These are phyloP conservation scores for Hypomecis punctinalis DNA, from an alignment of 2,888 invertebrate species.

Conservation along the genomic window DNA sequence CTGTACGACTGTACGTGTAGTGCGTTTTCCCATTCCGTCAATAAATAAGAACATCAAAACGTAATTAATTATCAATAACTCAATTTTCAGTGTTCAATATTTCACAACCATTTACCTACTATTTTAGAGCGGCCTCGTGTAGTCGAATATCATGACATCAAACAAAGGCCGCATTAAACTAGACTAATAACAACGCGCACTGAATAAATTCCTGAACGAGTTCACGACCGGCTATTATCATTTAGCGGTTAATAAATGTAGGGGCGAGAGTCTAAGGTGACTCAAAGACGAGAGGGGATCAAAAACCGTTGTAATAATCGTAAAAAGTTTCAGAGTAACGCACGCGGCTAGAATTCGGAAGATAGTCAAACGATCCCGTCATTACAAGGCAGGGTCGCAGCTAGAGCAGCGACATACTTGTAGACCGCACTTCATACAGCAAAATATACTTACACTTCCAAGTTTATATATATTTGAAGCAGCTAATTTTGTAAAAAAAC, in stretches of 20 bases:
- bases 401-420: no score
- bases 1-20: no score
- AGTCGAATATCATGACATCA: background rate
- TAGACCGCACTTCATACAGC: no score
- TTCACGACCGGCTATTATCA: slow-evolving; percentile 72
- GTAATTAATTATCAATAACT: no score
- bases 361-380: slow-evolving; percentile 67
- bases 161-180: slow-evolving; percentile 15
- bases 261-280: slow-evolving; percentile 70
- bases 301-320: slow-evolving; percentile 79
- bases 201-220: slow-evolving; percentile 69
- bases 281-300: slow-evolving; percentile 67
- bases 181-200: slow-evolving; percentile 54
- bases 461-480: no score
- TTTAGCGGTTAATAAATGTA: slow-evolving; percentile 79
- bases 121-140: background rate
- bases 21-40: no score
- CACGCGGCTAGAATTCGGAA: slow-evolving; percentile 75
- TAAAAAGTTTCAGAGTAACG: slow-evolving; percentile 78
- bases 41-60: no score
- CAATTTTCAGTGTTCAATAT: no score
- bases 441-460: no score
- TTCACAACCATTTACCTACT: no score
- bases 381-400: slow-evolving; percentile 47
- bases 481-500: no score